These are phyloP conservation scores for Augochlorella aurata DNA, from an alignment of 2,888 invertebrate species.

Conservation along the genomic window DNA sequence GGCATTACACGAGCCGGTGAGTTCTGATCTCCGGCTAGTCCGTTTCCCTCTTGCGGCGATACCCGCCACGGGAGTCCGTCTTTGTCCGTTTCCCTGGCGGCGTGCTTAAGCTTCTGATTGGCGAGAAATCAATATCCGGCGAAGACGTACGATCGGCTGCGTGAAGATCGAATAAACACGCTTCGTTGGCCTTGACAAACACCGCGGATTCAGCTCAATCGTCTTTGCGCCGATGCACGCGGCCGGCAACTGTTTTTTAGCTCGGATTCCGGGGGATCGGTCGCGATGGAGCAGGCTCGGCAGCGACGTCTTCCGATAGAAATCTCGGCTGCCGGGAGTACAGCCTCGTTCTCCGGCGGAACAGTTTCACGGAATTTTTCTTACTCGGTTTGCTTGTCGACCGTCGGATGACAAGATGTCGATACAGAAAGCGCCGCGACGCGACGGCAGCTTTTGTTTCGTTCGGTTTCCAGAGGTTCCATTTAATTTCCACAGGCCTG, in stretches of 20 bases:
- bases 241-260: not conserved
- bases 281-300: not conserved
- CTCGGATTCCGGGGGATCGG: not conserved
- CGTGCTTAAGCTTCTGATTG: slow-evolving; percentile 63
- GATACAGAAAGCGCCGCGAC: slow-evolving; percentile 3
- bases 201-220: slow-evolving; percentile 8
- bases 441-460: slow-evolving; percentile 17
- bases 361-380: slow-evolving; percentile 1
- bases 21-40: slow-evolving; percentile 57
- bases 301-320: not conserved
- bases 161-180: slow-evolving; percentile 54
- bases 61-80: slow-evolving; percentile 12
- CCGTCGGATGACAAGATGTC: slow-evolving; percentile 13
- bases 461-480: slow-evolving; percentile 15
- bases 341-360: too few relatives aligned
- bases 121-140: slow-evolving; percentile 60
- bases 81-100: slow-evolving; percentile 22
- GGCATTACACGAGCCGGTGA: slow-evolving; percentile 71
- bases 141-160: slow-evolving; percentile 48
- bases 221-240: not conserved
- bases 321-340: not conserved
- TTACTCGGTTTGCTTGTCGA: not conserved
- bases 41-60: slow-evolving; percentile 29
- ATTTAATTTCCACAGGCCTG: slow-evolving; percentile 31
- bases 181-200: slow-evolving; percentile 49